phyloP scores from a whole-genome alignment of 2,113 vertebrate genomes.

The Meriones unguiculatus region DNA sequence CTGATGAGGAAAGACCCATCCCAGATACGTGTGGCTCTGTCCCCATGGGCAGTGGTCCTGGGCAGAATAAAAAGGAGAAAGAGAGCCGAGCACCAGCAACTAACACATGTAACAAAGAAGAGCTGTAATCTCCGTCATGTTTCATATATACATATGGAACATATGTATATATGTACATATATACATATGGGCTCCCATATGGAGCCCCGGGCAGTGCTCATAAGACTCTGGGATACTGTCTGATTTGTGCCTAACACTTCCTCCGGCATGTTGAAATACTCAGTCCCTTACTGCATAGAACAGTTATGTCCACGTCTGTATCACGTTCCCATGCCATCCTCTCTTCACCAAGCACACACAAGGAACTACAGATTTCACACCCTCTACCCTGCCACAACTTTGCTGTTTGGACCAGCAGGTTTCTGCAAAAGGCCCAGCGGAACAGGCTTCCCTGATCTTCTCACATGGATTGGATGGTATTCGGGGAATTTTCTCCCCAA shows the following conservation, averaged over 20 bases:
- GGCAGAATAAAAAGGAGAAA: not conserved
- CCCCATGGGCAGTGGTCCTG: not conserved
- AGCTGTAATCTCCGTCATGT: not conserved
- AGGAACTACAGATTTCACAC: not conserved
- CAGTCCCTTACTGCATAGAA: not conserved
- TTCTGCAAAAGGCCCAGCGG: slow-evolving; percentile 54
- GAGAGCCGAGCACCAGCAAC: not conserved
- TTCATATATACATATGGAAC: not conserved
- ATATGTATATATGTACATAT: no score
- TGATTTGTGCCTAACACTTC: not conserved
- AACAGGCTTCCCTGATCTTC: slow-evolving; percentile 5
- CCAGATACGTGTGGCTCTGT: no score
- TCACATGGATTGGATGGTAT: not conserved
- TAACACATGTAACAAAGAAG: not conserved
- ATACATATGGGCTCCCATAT: no score
- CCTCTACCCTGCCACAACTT: not conserved
- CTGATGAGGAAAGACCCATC: not conserved
- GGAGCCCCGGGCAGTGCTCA: not conserved
- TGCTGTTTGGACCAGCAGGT: slow-evolving; percentile 35
- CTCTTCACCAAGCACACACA: not conserved
- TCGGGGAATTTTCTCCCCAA: fast-evolving
- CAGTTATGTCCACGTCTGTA: not conserved
- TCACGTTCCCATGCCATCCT: not conserved
- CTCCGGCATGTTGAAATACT: not conserved
- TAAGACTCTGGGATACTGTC: not conserved